Base-by-base conservation (phyloP, 2,113 vertebrate genomes). In the Proteles cristata region DNA sequence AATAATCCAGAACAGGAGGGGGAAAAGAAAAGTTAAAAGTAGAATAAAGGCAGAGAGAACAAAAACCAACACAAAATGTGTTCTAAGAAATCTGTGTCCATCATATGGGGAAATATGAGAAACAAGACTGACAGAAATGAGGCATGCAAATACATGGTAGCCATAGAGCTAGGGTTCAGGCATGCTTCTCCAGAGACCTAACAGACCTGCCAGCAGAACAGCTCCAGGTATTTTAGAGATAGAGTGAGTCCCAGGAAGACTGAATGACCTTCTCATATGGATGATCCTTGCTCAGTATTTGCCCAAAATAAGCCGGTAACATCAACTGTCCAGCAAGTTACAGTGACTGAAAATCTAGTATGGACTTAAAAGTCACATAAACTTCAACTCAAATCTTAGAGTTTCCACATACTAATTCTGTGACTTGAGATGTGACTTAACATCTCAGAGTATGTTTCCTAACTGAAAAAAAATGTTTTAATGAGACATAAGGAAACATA, bases 381-480 rank as follows among this genome's bases (percentile, higher is more conserved):
- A 66, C 45, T 81, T 91, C 21, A 87, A 31, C 26, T 43, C 4
- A 73, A 86, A 73, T 50, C 28, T 9, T 50, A 15, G 26, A 17
- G 6, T 2, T 92, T 17, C 28, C 28, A 94, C 28, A 90, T 76
- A 45, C 16, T 14, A 31, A 86, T 81, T 94, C 23, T 53, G 21
- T 66, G 45, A 79, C 23, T 31, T 53, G 45, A 87, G n/a, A 88
- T 84, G 16, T 63, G 17, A 66, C 5, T 63, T 50, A 90, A 68
- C 3, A 50, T 77, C 43, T 92, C 28, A 63, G 9, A 93, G 92
- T 9, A 74, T 17, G 5, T 84, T 97, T 93, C 35, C 26, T 68
- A 58, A 26, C 5, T 93, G 14, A 81, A 93, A 85, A 93, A 76
- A 85, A 93, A 76, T 63, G 10, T 68, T 82, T 73, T 85, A 50